phyloP scores from a whole-genome alignment of 1,140 invertebrate genomes.

The Amyelois transitella region DNA sequence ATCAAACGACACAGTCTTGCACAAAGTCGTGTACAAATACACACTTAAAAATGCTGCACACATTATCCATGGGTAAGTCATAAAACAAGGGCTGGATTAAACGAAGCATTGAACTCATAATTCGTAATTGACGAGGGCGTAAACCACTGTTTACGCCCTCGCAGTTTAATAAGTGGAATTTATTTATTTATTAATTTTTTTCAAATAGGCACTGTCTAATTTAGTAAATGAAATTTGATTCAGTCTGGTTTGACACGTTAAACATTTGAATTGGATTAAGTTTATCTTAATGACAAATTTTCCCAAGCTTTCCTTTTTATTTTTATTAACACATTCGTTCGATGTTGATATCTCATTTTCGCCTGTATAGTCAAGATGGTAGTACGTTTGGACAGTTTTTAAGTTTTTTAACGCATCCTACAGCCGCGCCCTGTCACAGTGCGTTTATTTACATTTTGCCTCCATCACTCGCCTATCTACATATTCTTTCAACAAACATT shows the following conservation, averaged over 20 bases:
- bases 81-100: constrained; percentile 39
- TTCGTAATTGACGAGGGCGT: constrained; percentile 58
- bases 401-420: too few relatives aligned
- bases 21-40: not conserved
- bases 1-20: not conserved
- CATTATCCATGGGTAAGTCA: not conserved
- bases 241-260: too few relatives aligned
- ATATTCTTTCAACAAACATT: constrained; percentile 36
- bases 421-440: constrained; percentile 21
- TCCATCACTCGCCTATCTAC: constrained; percentile 23
- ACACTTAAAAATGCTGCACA: not conserved
- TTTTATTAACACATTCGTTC: too few relatives aligned
- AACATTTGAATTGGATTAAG: too few relatives aligned
- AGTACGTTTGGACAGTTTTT: too few relatives aligned
- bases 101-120: constrained; percentile 62
- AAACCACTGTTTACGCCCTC: too few relatives aligned
- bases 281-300: too few relatives aligned
- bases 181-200: too few relatives aligned
- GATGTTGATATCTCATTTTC: too few relatives aligned
- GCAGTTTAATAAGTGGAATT: constrained; percentile 58
- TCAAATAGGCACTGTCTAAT: constrained; percentile 38
- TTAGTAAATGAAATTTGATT: too few relatives aligned
- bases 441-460: constrained; percentile 29
- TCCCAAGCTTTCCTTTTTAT: too few relatives aligned
- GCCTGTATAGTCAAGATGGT: too few relatives aligned